Evolutionary conservation across 64 coral and sea anemone species (phyloP), one percentile per base, ranked within the genome.

Genomic region (Dendrophyllia cribrosa): DNA sequence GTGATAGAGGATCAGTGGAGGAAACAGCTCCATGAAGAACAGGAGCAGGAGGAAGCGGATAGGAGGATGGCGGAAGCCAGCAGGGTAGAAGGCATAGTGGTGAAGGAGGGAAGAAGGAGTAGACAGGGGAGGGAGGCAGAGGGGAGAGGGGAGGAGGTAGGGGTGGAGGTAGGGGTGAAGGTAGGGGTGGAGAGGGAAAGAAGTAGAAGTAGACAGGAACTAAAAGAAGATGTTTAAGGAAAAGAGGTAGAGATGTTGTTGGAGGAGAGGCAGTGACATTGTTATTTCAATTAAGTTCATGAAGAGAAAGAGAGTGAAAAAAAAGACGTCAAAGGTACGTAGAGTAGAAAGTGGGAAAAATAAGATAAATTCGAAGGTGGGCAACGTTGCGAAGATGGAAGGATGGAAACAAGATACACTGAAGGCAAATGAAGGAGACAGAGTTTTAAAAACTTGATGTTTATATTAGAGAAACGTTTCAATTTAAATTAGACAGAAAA

Each of bases 1-100:
- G 89, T 98, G 48, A 85, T 98, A 51, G 83, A 91, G 10, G 89
- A 89, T 66, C 96, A 98, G 78, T 98, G 96, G 96, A 87, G 78
- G 50, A 92, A 98, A 78, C 92, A 98, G 53, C 79, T 98, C 17
- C 96, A 98, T 23, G 78, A 94, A 46, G 93, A 95, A 46, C 83
- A 95, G 44, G 76, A 89, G 45, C 44, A 92, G 46, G 85, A 94
- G 0, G 88, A 88, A 23, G 85, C 59, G 20, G 82, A 97, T 5
- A 88, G 88, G 51, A 85, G 72, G 48, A 87, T 56, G 24, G 55
- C 47, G 15, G 91, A 92, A 79, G 91, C 70, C 6, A 13, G 50
- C 68, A 88, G 23, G 70, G 12, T 88, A 12, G 24, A 74, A 43
- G 51, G 15, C 72, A 58, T 95, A 58, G 58, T 95, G 60, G 82